phyloP scores from a whole-genome alignment of 2,113 vertebrate genomes.

The Conger conger region DNA sequence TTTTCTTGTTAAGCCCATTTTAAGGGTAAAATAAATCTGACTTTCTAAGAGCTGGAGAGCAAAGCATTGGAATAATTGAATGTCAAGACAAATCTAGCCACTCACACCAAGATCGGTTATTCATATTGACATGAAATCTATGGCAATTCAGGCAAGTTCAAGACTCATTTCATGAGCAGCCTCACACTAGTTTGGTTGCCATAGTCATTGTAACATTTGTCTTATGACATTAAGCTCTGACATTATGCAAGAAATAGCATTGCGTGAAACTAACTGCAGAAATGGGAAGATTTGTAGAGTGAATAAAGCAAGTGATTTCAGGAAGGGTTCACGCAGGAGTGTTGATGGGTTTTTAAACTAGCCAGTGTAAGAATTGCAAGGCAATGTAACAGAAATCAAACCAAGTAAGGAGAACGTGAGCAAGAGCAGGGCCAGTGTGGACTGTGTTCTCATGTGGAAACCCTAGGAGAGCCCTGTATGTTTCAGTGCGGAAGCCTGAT shows the following conservation, averaged over 20 bases:
- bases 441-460: neutral
- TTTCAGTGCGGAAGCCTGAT: neutral
- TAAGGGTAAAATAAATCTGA: slow-evolving; percentile 31
- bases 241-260: no score
- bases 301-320: neutral
- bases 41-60: slow-evolving; percentile 41
- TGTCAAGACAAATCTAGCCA: slow-evolving; percentile 60
- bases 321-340: neutral
- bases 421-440: neutral
- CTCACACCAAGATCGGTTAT: slow-evolving; percentile 17
- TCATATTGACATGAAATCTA: slow-evolving; percentile 43
- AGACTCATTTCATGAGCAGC: neutral
- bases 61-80: slow-evolving; percentile 59
- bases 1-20: neutral
- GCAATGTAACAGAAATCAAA: neutral
- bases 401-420: neutral
- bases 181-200: neutral
- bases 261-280: no score
- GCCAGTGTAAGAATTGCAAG: neutral
- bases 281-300: no score
- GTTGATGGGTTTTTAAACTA: neutral
- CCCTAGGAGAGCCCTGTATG: neutral
- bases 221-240: neutral
- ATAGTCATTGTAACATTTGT: neutral
- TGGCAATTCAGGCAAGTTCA: slow-evolving; percentile 11